Percentiles rank a stretch among this genome's conserved stretches.
Conservation (phyloP, 2,797 vertebrate species). For the Cyprinella venusta region DNA sequence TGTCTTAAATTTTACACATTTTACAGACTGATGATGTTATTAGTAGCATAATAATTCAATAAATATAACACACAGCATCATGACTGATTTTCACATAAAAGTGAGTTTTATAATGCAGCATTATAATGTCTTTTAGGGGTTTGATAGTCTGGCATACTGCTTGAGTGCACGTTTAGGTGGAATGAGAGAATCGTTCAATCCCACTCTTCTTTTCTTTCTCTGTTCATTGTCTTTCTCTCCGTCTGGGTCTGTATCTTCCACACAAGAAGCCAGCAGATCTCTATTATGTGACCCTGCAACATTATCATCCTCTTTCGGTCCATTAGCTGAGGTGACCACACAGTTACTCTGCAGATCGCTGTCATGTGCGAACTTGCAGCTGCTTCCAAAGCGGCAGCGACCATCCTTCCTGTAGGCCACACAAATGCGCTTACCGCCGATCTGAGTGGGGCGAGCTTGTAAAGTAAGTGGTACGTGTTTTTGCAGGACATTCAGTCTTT, state of each 20-base stretch:
- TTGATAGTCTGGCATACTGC: constrained; percentile 69
- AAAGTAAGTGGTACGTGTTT: constrained; percentile 83
- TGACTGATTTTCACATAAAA: background rate
- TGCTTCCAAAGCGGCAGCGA: constrained; percentile 82
- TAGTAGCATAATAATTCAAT: constrained; percentile 16
- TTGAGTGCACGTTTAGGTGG: constrained; percentile 82
- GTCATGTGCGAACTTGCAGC: constrained; percentile 84
- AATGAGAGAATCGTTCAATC: constrained; percentile 78
- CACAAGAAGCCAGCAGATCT: constrained; percentile 24
- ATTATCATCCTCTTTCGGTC: background rate
- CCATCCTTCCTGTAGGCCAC: constrained; percentile 80
- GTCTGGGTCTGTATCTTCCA: constrained; percentile 42
- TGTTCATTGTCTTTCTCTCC: constrained; percentile 59
- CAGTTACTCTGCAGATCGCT: constrained; percentile 77
- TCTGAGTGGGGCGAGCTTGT: constrained; percentile 76
- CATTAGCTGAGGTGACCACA: background rate
- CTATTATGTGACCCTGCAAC: background rate
- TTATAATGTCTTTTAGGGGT: constrained; percentile 65
- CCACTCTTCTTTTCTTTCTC: constrained; percentile 76
- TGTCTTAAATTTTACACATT: background rate
- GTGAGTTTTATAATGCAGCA: background rate
- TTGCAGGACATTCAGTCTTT: constrained; percentile 78
- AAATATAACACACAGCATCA: background rate
- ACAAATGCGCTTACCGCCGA: constrained; percentile 78
- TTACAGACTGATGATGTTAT: background rate